A percentile compares a stretch with the other conserved stretches of the same genome.
These are phyloP conservation scores for Limnephilus auricula DNA, from an alignment of 2,888 invertebrate genomes.

Conservation along the genomic window DNA sequence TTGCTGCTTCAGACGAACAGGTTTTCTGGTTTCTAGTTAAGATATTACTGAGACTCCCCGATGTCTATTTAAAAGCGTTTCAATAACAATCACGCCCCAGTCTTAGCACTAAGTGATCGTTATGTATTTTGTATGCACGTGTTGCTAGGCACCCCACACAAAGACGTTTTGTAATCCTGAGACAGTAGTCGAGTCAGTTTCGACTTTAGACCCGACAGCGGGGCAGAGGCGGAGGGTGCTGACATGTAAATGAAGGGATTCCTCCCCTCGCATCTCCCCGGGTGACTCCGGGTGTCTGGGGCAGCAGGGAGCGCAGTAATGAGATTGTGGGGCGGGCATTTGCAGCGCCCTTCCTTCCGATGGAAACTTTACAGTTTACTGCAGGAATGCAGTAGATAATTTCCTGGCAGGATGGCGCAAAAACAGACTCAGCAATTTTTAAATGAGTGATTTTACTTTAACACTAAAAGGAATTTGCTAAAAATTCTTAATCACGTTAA, in stretches of 20 bases:
- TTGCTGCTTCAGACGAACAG: no score
- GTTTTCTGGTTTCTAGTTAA: no score
- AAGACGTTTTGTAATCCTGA: conserved; percentile 31
- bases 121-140: not conserved
- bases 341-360: not conserved
- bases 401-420: not conserved
- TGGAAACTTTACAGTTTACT: not conserved
- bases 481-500: not conserved
- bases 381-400: not conserved
- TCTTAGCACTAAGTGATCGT: not conserved
- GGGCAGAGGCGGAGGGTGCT: conserved; percentile 22
- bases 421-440: not conserved
- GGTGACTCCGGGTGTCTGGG: not conserved
- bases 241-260: conserved; percentile 59
- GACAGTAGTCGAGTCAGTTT: conserved; percentile 24
- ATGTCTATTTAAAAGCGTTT: not conserved
- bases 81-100: not conserved
- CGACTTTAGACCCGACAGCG: not conserved
- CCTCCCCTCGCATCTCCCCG: conserved; percentile 17
- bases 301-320: conserved; percentile 20
- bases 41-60: not conserved
- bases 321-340: conserved; percentile 30
- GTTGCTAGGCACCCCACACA: not conserved
- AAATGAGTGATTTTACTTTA: not conserved
- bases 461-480: not conserved